A percentile compares a stretch with the other conserved stretches of the same genome.
Evolutionary conservation across 2,888 invertebrate species (phyloP).

Genomic region (Heliconius erato): DNA sequence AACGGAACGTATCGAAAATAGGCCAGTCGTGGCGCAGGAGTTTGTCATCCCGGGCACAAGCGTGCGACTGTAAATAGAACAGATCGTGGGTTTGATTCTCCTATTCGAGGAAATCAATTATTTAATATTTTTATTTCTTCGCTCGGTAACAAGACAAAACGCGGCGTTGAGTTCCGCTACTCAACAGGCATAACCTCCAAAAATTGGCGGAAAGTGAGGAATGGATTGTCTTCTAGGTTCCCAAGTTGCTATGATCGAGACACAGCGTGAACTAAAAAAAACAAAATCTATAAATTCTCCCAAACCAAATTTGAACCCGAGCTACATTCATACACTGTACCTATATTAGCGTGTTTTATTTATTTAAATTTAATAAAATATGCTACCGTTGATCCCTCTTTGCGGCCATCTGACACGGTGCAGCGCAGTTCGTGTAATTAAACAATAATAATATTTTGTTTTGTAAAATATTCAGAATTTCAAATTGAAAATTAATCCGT

Average conservation of each 20-base stretch:
- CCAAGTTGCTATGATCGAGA: no score
- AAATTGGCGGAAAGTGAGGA: no score
- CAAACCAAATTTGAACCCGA: neutral
- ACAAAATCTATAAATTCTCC: neutral
- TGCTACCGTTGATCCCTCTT: neutral
- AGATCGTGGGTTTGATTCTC: neutral
- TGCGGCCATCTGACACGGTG: conserved; percentile 3
- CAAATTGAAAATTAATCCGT: conserved; percentile 1
- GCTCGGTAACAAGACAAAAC: neutral
- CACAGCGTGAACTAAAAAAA: neutral
- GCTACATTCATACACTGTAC: neutral
- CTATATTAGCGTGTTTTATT: neutral
- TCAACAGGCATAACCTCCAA: no score
- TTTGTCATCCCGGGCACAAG: neutral
- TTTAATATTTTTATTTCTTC: no score
- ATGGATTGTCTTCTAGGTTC: no score
- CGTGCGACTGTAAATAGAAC: neutral
- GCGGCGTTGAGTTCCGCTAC: neutral
- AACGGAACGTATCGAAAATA: no score
- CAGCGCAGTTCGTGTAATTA: neutral
- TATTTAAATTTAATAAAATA: neutral
- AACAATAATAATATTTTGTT: neutral
- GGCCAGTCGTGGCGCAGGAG: neutral
- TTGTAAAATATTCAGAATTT: neutral
- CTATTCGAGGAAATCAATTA: neutral